Conservation (phyloP, 2,797 vertebrate species). For the Lepidocolaptes lacrymiger region DNA sequence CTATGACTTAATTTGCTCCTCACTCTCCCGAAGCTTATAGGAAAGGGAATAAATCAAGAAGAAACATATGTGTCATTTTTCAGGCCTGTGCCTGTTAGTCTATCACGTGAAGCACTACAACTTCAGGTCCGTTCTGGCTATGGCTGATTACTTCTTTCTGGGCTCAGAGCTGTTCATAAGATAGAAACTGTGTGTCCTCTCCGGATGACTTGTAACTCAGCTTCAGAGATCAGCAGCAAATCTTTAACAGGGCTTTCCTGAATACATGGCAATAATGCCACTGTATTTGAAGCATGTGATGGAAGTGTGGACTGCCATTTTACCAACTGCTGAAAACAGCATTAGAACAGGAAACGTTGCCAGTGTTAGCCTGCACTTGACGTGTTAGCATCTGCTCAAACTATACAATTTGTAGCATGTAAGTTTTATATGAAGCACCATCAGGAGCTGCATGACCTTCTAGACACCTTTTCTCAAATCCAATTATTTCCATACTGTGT, state of each 20-base stretch:
- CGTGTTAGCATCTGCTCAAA: background rate
- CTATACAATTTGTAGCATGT: background rate
- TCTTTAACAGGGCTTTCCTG: background rate
- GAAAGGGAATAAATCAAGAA: background rate
- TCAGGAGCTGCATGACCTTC: background rate
- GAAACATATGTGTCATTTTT: background rate
- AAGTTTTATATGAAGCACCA: background rate
- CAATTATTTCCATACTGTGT: background rate
- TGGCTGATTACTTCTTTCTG: background rate
- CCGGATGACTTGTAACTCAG: background rate
- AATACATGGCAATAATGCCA: accelerated
- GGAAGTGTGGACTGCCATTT: background rate
- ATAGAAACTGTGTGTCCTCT: background rate
- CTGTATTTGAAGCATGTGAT: background rate
- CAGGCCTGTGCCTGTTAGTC: background rate
- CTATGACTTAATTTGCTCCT: background rate
- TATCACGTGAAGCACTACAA: background rate
- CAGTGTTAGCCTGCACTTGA: background rate
- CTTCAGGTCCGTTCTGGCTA: background rate
- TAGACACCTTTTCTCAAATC: background rate
- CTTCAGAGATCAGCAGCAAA: background rate
- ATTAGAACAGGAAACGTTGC: background rate
- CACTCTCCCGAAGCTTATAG: background rate
- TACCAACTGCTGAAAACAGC: background rate
- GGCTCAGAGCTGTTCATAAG: background rate